A percentile compares a stretch with the other conserved stretches of the same genome.
phyloP scores from a whole-genome alignment of 2,113 vertebrate genomes.

The Neogale vison region DNA sequence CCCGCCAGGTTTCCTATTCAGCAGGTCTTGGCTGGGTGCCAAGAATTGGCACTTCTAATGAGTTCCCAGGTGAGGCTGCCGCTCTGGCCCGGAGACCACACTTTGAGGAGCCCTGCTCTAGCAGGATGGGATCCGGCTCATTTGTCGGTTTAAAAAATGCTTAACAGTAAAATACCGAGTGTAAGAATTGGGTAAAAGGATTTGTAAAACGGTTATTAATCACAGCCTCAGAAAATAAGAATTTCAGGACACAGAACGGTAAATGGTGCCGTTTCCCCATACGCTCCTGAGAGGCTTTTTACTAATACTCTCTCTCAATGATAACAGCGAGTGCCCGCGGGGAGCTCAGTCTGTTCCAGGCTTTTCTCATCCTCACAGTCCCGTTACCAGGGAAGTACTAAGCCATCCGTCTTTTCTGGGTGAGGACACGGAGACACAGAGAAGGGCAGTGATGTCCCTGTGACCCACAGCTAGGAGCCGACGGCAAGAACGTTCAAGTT shows the following conservation, averaged over 20 bases:
- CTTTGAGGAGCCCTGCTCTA: neutral
- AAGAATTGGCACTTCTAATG: neutral
- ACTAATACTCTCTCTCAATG: neutral
- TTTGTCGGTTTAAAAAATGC: neutral
- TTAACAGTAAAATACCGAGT: neutral
- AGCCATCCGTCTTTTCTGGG: neutral
- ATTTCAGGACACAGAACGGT: neutral
- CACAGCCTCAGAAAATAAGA: neutral
- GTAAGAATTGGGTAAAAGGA: neutral
- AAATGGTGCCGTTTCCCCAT: fast-evolving
- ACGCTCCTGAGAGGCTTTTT: neutral
- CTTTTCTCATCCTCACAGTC: neutral
- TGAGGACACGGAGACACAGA: neutral
- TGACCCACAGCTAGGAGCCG: neutral
- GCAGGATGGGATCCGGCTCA: neutral
- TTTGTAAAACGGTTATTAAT: neutral
- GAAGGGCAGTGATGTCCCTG: neutral
- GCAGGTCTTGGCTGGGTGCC: neutral
- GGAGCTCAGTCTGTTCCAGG: neutral
- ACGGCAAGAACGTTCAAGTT: neutral
- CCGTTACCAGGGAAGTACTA: neutral
- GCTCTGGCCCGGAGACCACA: neutral
- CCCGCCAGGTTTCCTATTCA: neutral
- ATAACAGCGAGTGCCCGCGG: neutral
- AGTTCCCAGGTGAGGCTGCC: neutral